Conservation (phyloP, 2,888 invertebrate species). For the Bellardia bayeri region DNA sequence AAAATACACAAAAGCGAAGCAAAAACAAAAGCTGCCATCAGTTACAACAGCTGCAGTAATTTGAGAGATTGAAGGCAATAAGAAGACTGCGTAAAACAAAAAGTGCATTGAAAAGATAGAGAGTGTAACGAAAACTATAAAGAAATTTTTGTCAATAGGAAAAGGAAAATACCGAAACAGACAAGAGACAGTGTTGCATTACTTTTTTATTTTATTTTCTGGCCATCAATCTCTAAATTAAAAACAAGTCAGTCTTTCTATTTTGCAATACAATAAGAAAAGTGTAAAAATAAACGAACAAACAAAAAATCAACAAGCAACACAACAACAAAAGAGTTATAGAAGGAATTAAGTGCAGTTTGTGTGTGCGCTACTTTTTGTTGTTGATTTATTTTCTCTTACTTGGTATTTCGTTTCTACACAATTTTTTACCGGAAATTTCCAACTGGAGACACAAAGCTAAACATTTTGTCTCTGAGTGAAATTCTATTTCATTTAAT, state of each 20-base stretch:
- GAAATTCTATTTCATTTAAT: not conserved
- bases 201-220: conserved; percentile 4
- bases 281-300: not conserved
- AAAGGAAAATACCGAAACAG: conserved; percentile 23
- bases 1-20: conserved; percentile 27
- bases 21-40: conserved; percentile 31
- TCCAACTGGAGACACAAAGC: not conserved
- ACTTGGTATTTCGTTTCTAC: conserved; percentile 10
- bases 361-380: conserved; percentile 32
- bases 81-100: conserved; percentile 42
- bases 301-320: conserved; percentile 15
- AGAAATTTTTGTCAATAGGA: conserved; percentile 14
- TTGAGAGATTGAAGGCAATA: conserved; percentile 54
- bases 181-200: conserved; percentile 24
- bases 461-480: not conserved
- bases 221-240: not conserved
- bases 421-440: conserved; percentile 38
- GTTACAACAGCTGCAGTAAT: conserved; percentile 74
- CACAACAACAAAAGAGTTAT: not conserved
- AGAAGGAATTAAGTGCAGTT: conserved; percentile 18
- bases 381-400: conserved; percentile 28
- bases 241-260: not conserved
- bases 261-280: not conserved
- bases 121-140: conserved; percentile 26
- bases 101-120: conserved; percentile 46